These are phyloP conservation scores for Zenarchopterus dispar DNA, from an alignment of 2,797 vertebrate species.

Conservation along the genomic window DNA sequence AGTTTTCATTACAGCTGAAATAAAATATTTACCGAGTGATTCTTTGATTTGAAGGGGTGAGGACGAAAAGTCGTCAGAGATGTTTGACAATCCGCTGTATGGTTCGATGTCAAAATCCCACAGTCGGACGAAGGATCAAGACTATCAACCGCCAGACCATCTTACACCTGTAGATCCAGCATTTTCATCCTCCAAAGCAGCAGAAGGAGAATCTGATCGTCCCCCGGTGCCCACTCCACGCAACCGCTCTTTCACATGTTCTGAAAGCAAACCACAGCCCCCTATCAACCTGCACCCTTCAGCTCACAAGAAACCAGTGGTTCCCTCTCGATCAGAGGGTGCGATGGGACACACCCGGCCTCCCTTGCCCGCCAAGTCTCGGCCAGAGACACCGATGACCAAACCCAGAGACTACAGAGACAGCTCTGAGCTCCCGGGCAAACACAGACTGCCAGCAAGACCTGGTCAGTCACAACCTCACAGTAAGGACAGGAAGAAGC, in stretches of 20 bases:
- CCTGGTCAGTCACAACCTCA: constrained; percentile 53
- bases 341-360: constrained; percentile 78
- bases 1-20: not conserved
- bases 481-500: constrained; percentile 72
- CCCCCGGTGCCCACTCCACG: constrained; percentile 84
- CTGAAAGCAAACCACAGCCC: constrained; percentile 80
- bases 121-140: constrained; percentile 81
- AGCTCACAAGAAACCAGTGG: constrained; percentile 83
- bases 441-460: constrained; percentile 74
- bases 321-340: constrained; percentile 86
- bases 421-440: constrained; percentile 82
- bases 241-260: constrained; percentile 89
- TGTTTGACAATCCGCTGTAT: constrained; percentile 98
- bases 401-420: constrained; percentile 91
- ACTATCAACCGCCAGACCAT: constrained; percentile 80
- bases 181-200: constrained; percentile 67
- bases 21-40: not conserved
- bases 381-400: constrained; percentile 59
- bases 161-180: constrained; percentile 66
- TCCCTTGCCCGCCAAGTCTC: constrained; percentile 86
- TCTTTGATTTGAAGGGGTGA: constrained; percentile 60
- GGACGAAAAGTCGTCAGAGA: constrained; percentile 81
- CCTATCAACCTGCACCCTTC: constrained; percentile 52
- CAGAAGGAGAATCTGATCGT: constrained; percentile 79
- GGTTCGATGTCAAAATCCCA: constrained; percentile 82